phyloP scores from a whole-genome alignment of 2,888 invertebrate genomes.

The Agapostemon virescens region DNA sequence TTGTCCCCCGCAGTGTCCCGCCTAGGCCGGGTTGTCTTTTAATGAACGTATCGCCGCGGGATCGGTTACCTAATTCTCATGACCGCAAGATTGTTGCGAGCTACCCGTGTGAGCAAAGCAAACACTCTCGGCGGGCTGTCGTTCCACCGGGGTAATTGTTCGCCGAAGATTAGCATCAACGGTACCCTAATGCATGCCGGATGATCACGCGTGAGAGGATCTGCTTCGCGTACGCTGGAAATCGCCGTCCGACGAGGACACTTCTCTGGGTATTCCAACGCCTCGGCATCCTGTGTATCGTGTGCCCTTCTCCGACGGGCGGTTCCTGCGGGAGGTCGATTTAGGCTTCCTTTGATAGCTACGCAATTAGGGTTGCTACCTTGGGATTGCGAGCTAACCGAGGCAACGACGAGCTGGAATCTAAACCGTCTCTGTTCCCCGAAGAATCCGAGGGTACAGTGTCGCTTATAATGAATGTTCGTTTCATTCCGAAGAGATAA shows the following conservation, averaged over 20 bases:
- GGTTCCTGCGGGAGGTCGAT: slow-evolving; percentile 2
- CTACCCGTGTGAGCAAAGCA: slow-evolving; percentile 15
- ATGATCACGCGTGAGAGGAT: slow-evolving; percentile 20
- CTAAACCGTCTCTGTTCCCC: not conserved
- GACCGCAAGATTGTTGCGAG: slow-evolving; percentile 12
- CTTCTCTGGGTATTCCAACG: slow-evolving; percentile 16
- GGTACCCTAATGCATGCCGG: slow-evolving; percentile 22
- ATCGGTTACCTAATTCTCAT: slow-evolving; percentile 51
- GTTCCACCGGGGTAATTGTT: slow-evolving; percentile 45
- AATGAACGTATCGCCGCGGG: slow-evolving; percentile 28
- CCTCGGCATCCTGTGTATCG: slow-evolving; percentile 5
- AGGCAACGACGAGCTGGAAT: not conserved
- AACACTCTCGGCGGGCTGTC: slow-evolving; percentile 27
- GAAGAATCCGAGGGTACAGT: not conserved
- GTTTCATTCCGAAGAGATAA: not conserved
- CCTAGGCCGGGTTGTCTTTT: slow-evolving; percentile 14
- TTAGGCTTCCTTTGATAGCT: slow-evolving; percentile 5
- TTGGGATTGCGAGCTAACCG: not conserved
- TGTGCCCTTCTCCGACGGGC: not conserved
- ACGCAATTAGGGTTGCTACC: slow-evolving; percentile 11
- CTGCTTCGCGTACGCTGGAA: slow-evolving; percentile 15
- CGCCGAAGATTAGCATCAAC: slow-evolving; percentile 47
- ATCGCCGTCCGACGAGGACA: slow-evolving; percentile 32
- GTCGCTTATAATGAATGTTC: not conserved
- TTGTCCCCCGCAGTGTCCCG: slow-evolving; percentile 2